These are phyloP conservation scores for Drosophila gaucha DNA, from an alignment of 2,888 invertebrate genomes.

Conservation along the genomic window DNA sequence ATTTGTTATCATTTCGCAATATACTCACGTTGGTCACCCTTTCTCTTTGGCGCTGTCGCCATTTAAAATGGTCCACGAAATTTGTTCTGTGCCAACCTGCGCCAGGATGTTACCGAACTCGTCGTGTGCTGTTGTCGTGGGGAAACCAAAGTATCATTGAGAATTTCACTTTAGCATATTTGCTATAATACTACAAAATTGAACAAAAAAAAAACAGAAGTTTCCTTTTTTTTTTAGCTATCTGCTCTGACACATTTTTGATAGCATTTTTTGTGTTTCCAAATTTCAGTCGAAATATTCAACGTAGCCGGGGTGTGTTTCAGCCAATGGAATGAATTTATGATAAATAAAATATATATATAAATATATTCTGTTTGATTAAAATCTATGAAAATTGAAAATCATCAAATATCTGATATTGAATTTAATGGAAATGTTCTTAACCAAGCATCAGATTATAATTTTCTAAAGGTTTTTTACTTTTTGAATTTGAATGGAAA, in stretches of 20 bases:
- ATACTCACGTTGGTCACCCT: constrained; percentile 51
- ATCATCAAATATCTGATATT: too few relatives aligned
- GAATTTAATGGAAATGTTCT: too few relatives aligned
- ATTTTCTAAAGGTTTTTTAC: too few relatives aligned
- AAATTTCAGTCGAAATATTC: background rate
- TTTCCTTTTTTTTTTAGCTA: background rate
- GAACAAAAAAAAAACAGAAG: constrained; percentile 7
- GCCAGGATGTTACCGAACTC: constrained; percentile 49
- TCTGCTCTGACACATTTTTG: constrained; percentile 31
- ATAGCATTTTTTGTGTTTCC: background rate
- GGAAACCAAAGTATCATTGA: constrained; percentile 44
- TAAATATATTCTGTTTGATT: background rate
- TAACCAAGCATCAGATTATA: too few relatives aligned
- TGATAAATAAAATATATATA: background rate
- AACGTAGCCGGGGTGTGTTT: background rate
- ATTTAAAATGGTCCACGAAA: constrained; percentile 56
- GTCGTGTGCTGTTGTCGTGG: constrained; percentile 35
- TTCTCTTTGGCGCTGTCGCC: constrained; percentile 69
- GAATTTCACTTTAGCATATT: constrained; percentile 49
- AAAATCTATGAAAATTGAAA: background rate
- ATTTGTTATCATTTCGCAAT: too few relatives aligned
- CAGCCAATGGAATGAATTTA: background rate
- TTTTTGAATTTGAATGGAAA: too few relatives aligned
- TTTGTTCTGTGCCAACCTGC: constrained; percentile 13
- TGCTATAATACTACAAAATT: constrained; percentile 21